These are phyloP conservation scores for Propithecus coquereli DNA, from an alignment of 2,113 vertebrate species.

Conservation along the genomic window DNA sequence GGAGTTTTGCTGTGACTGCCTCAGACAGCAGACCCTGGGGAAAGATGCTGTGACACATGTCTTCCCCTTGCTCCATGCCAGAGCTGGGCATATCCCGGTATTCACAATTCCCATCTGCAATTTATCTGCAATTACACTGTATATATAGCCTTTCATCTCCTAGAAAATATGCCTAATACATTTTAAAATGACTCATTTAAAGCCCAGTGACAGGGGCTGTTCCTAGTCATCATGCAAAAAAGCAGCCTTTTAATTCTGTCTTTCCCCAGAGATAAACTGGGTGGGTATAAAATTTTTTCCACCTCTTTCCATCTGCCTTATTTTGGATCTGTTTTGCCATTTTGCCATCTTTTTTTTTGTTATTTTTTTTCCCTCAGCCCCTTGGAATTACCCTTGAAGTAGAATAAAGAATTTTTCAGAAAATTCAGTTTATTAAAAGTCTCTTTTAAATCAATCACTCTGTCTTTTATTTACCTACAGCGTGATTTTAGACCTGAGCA, in stretches of 20 bases:
- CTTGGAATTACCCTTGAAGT: neutral
- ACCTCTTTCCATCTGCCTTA: neutral
- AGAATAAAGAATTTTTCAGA: neutral
- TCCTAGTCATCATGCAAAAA: neutral
- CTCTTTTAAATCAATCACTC: neutral
- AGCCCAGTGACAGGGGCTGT: neutral
- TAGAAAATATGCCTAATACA: constrained; percentile 19
- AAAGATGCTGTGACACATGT: constrained; percentile 58
- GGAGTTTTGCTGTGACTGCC: constrained; percentile 60
- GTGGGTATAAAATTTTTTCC: neutral
- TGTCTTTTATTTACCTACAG: neutral
- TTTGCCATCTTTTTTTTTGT: neutral
- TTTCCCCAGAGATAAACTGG: neutral
- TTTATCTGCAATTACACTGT: constrained; percentile 33
- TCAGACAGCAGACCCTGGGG: constrained; percentile 67
- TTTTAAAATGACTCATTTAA: constrained; percentile 12
- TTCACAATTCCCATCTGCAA: constrained; percentile 67
- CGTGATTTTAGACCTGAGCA: neutral
- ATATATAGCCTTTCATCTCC: constrained; percentile 40
- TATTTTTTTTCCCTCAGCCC: too few relatives aligned
- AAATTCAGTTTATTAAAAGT: neutral
- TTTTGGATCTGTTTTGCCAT: neutral
- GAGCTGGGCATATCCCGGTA: constrained; percentile 43
- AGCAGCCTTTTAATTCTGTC: neutral
- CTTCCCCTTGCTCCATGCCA: constrained; percentile 56